Evolutionary conservation across 2,113 vertebrate genomes (phyloP), one percentile per base, ranked within the genome.

Genomic region (Bostrychus sinensis): DNA sequence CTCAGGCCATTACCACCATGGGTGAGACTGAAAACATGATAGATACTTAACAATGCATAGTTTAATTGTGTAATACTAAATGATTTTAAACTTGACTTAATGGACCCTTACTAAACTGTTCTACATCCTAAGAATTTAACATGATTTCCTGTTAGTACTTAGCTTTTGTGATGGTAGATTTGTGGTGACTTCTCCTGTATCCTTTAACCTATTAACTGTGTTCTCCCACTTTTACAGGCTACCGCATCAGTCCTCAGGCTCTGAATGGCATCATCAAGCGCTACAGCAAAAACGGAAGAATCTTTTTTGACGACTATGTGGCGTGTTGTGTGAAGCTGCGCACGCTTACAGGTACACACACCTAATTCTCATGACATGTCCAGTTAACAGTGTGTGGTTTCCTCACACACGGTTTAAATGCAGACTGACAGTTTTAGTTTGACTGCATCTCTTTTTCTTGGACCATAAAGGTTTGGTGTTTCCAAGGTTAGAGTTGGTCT

Each of bases 271-370:
- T 97, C 62, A 75, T 95, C 54, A 94, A 92, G 67, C 94, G 95
- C 79, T 97, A 95, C 76, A 95, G 87, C 86, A 95, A 91, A 82
- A 90, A 82, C 20, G 95, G 95, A 36, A 88, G 90, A 28, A 93
- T 96, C 77, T 94, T 76, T 83, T 97, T 97, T 38, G 95, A 97
- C 61, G 95, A 97, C 83, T 97, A 95, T 42, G 94, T 97, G 72
- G 93, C 95, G n/a, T 97, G 95, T 83, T 95, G 93, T 54, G 93
- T 97, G 53, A 96, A 93, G 71, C 91, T 96, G 56, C 85, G 92
- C 6, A 72, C 94, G 28, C 73, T 96, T 70, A 95, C 95, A 87
- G 95, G 95, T 97, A 89, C 1, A 1, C 14, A 25, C 25, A 25
- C 5, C 12, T 1, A 26, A 5, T 14, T 5, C 19, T 34, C 7